Conservation (phyloP, 2,888 invertebrate species). For the Mylabris sibirica region DNA sequence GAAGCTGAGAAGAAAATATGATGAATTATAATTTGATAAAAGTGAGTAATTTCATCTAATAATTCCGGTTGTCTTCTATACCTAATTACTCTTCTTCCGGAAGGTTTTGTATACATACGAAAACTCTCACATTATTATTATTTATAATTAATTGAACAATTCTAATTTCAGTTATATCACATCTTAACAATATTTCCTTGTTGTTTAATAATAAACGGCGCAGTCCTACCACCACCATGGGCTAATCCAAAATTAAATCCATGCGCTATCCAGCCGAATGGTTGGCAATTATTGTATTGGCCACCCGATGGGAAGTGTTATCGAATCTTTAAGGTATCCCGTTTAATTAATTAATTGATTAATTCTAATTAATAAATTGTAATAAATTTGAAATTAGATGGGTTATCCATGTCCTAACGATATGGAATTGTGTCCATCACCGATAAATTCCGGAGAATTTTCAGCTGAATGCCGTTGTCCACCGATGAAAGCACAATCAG, state of each 20-base stretch:
- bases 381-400: constrained; percentile 55
- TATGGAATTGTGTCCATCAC: constrained; percentile 79
- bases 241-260: constrained; percentile 83
- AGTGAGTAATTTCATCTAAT: background rate
- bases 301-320: constrained; percentile 84
- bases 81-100: background rate
- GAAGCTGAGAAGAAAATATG: background rate
- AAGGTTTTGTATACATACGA: background rate
- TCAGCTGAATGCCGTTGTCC: constrained; percentile 85
- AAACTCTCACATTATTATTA: constrained; percentile 1
- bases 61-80: background rate
- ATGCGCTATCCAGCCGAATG: constrained; percentile 79
- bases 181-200: constrained; percentile 16
- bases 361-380: constrained; percentile 6
- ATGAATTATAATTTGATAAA: background rate
- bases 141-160: background rate
- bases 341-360: constrained; percentile 6
- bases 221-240: constrained; percentile 86
- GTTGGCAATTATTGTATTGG: constrained; percentile 89
- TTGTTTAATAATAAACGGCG: constrained; percentile 57
- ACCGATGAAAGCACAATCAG: constrained; percentile 78
- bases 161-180: constrained; percentile 16
- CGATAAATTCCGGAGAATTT: constrained; percentile 60
- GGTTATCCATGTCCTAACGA: constrained; percentile 85
- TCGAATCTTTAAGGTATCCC: constrained; percentile 78